phyloP scores from a whole-genome alignment of 2,797 vertebrate genomes.

The Potorous gilbertii region DNA sequence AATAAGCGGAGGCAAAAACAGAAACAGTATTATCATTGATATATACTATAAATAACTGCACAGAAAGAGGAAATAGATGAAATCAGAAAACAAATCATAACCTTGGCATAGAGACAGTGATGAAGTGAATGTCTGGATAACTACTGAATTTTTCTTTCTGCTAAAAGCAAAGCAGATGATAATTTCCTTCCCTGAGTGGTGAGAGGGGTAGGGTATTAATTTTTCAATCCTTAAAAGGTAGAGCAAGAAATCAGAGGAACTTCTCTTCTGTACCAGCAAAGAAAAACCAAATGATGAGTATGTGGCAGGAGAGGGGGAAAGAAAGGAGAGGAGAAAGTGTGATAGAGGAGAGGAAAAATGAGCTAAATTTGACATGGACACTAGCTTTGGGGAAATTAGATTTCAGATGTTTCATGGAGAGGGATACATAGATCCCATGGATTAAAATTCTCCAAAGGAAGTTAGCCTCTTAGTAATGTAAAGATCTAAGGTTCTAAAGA shows the following conservation, averaged over 20 bases:
- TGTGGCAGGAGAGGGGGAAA: neutral
- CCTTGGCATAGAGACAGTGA: neutral
- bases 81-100: neutral
- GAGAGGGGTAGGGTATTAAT: neutral
- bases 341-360: neutral
- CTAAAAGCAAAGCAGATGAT: neutral
- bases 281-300: neutral
- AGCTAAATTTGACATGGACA: neutral
- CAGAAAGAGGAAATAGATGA: neutral
- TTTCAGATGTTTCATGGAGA: neutral
- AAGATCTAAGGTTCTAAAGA: neutral
- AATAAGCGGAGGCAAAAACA: neutral
- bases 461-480: neutral
- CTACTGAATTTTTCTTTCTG: neutral
- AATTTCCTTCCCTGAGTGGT: neutral
- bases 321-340: neutral
- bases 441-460: neutral
- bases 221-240: neutral
- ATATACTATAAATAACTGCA: neutral
- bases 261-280: neutral
- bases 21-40: neutral
- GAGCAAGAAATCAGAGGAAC: neutral
- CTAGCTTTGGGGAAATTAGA: neutral
- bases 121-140: neutral
- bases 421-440: neutral